A percentile compares a stretch with the other conserved stretches of the same genome.
Evolutionary conservation across 1,140 invertebrate genomes (phyloP).

Genomic region (Psilanteris sp.): DNA sequence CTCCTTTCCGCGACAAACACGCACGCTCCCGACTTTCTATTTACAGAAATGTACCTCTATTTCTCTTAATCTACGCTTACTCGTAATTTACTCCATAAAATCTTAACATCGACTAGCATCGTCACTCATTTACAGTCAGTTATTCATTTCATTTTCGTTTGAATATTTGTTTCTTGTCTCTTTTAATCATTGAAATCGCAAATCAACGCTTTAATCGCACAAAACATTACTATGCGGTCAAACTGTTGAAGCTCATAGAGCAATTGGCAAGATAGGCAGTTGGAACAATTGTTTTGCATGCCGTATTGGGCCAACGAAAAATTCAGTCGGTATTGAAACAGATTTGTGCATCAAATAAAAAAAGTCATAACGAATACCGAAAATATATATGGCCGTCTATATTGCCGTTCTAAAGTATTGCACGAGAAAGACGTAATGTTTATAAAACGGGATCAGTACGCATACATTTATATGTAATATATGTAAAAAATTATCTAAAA

Average conservation of each 20-base stretch:
- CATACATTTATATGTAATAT: too few species aligned
- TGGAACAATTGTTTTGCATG: constrained; percentile 25
- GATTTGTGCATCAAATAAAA: constrained; percentile 6
- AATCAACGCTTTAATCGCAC: constrained; percentile 21
- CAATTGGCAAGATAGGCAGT: constrained; percentile 50
- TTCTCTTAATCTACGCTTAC: constrained; percentile 52
- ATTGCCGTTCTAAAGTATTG: constrained; percentile 8
- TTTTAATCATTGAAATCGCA: neutral
- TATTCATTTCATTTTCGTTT: constrained; percentile 3
- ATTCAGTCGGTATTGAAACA: constrained; percentile 5
- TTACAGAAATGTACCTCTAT: constrained; percentile 58
- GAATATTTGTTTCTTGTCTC: neutral
- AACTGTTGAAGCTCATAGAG: constrained; percentile 6
- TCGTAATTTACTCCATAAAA: constrained; percentile 48
- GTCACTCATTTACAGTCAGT: constrained; percentile 67
- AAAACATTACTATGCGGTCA: constrained; percentile 24
- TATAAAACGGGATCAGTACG: constrained; percentile 20
- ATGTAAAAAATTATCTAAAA: constrained; percentile 38
- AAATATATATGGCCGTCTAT: too few species aligned
- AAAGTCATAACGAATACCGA: too few species aligned
- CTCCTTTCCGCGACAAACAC: constrained; percentile 33
- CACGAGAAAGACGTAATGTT: neutral
- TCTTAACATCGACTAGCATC: constrained; percentile 67
- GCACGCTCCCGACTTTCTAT: constrained; percentile 52
- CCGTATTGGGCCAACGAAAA: too few species aligned